phyloP scores from a whole-genome alignment of 92 coral and sea anemone species.

The Muricea muricata region DNA sequence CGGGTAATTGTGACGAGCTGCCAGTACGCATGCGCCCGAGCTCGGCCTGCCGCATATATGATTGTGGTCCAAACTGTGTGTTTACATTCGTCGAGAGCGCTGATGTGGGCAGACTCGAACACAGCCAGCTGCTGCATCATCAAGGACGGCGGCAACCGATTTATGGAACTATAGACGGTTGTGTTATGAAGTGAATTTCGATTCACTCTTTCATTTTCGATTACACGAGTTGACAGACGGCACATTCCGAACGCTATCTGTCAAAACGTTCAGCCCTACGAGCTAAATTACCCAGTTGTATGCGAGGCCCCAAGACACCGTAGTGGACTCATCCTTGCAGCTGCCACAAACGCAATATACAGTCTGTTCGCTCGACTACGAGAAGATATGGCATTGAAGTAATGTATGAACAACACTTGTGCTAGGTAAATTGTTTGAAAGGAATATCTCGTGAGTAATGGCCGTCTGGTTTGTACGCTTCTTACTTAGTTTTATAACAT shows the following conservation, averaged over 20 bases:
- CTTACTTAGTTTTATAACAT: not conserved
- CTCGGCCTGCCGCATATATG: slow-evolving; percentile 30
- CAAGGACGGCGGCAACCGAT: not conserved
- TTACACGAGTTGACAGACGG: not conserved
- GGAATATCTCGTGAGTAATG: not conserved
- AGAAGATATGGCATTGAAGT: slow-evolving; percentile 5
- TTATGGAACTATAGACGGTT: slow-evolving; percentile 10
- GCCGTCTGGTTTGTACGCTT: not conserved
- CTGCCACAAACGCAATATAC: not conserved
- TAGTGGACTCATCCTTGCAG: not conserved
- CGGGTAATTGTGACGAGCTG: not conserved
- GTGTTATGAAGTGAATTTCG: not conserved
- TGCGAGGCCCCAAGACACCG: not conserved
- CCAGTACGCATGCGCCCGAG: slow-evolving; percentile 15
- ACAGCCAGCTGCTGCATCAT: slow-evolving; percentile 20
- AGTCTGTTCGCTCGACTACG: not conserved
- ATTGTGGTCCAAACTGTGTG: slow-evolving; percentile 32
- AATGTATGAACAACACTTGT: not conserved
- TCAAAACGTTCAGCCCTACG: not conserved
- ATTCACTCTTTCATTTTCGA: not conserved
- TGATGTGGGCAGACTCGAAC: slow-evolving; percentile 29
- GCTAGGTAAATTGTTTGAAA: not conserved
- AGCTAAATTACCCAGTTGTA: not conserved
- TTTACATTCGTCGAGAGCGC: slow-evolving; percentile 36
- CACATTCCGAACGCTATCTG: not conserved